Evolutionary conservation across 2,888 invertebrate genomes (phyloP).

Genomic region (Thymelicus sylvestris): DNA sequence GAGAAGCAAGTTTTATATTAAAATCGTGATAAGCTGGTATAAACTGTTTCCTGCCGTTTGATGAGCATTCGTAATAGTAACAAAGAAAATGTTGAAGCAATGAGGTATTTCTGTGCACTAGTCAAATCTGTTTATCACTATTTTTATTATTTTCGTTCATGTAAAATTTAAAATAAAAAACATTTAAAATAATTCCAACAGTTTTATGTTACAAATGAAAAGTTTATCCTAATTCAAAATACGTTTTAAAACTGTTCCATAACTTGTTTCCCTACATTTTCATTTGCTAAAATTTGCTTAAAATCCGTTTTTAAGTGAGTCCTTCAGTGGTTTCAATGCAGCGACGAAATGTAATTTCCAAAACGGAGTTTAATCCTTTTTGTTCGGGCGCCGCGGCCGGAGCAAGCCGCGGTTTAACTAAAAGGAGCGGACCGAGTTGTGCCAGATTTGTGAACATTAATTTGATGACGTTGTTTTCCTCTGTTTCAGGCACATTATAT

Average conservation of each 20-base stretch:
- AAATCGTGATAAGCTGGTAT: not conserved
- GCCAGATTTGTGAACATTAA: slow-evolving; percentile 28
- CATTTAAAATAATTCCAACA: not conserved
- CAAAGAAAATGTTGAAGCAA: too few relatives aligned
- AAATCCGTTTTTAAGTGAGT: slow-evolving; percentile 25
- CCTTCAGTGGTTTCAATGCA: slow-evolving; percentile 29
- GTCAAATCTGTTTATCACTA: too few relatives aligned
- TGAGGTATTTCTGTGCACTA: too few relatives aligned
- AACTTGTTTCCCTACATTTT: not conserved
- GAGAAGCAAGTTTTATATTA: not conserved
- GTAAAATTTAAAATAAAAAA: not conserved
- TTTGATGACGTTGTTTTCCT: slow-evolving; percentile 4
- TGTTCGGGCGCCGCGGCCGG: slow-evolving; percentile 13
- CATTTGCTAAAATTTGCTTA: slow-evolving; percentile 5
- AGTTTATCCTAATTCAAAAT: not conserved
- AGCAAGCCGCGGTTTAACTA: slow-evolving; percentile 24
- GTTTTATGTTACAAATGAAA: not conserved
- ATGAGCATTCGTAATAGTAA: not conserved
- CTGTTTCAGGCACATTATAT: not conserved
- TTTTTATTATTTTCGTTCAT: too few relatives aligned
- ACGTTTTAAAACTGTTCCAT: not conserved
- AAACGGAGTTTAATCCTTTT: slow-evolving; percentile 30
- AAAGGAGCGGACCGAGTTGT: slow-evolving; percentile 14
- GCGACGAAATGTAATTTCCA: slow-evolving; percentile 32
- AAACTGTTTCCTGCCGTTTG: not conserved